A percentile compares a stretch with the other conserved stretches of the same genome.
Conservation (phyloP, 1,140 invertebrate species). For the Zaprionus taronus region DNA sequence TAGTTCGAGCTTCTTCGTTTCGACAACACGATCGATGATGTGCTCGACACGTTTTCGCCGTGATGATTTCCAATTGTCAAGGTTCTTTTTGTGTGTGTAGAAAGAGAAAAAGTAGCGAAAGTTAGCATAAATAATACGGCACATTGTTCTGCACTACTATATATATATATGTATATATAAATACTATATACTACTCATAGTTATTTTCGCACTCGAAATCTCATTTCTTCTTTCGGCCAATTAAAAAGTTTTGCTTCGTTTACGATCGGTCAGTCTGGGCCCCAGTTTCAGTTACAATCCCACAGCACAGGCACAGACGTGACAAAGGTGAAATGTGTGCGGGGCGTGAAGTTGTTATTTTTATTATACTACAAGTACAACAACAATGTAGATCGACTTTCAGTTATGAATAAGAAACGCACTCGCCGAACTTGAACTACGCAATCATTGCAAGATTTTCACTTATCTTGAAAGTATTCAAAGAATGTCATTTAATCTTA, state of each 20-base stretch:
- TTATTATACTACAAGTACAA: constrained; percentile 1
- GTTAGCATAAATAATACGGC: constrained; percentile 66
- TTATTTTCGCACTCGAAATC: constrained; percentile 37
- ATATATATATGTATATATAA: background rate
- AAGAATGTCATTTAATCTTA: constrained; percentile 8
- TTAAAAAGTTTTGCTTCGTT: constrained; percentile 71
- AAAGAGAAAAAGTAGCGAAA: constrained; percentile 61
- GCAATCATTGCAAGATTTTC: constrained; percentile 4
- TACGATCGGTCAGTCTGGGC: constrained; percentile 34
- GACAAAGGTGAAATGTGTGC: constrained; percentile 67
- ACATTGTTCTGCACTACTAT: constrained; percentile 42
- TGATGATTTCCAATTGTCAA: constrained; percentile 97
- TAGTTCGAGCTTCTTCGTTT: constrained; percentile 93
- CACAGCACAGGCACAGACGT: constrained; percentile 27
- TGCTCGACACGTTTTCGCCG: constrained; percentile 95
- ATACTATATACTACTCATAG: background rate
- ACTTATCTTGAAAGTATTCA: constrained; percentile 4
- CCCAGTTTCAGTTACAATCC: constrained; percentile 1
- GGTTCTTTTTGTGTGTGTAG: constrained; percentile 87
- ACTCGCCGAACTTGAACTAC: background rate
- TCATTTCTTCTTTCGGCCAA: constrained; percentile 51
- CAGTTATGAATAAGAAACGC: constrained; percentile 10
- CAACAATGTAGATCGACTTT: constrained; percentile 19
- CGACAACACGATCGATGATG: constrained; percentile 94
- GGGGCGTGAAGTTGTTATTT: constrained; percentile 23